Percentiles rank a stretch among this genome's conserved stretches.
Conservation (phyloP, 2,888 invertebrate species). For the Pterobdella sp. region DNA sequence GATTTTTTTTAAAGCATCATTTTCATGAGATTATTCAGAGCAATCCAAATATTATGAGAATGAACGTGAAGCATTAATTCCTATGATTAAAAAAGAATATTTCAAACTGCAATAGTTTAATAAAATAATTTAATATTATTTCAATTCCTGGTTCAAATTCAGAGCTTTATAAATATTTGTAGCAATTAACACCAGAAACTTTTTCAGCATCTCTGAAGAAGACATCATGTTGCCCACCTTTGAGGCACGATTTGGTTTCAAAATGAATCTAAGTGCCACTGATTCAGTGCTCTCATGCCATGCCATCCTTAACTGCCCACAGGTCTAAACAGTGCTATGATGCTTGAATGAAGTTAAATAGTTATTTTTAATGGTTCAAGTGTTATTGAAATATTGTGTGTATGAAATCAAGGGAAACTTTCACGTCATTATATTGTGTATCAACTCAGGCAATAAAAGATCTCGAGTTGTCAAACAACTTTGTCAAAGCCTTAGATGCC, state of each 20-base stretch:
- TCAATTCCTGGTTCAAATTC: no score
- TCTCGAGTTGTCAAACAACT: slow-evolving; percentile 62
- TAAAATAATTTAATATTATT: no score
- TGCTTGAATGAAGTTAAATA: not conserved
- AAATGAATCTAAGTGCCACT: slow-evolving; percentile 69
- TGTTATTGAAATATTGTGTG: no score
- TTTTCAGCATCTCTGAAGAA: slow-evolving; percentile 43
- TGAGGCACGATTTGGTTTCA: slow-evolving; percentile 70
- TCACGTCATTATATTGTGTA: no score
- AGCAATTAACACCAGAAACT: no score
- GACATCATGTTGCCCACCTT: slow-evolving; percentile 59
- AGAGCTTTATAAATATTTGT: no score
- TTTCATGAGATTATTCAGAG: no score
- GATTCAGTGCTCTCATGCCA: slow-evolving; percentile 74
- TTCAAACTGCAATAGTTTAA: no score
- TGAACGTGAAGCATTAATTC: no score
- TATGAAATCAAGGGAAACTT: no score
- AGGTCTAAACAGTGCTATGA: slow-evolving; percentile 8
- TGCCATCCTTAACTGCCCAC: slow-evolving; percentile 68
- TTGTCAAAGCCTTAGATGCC: slow-evolving; percentile 65
- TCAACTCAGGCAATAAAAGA: slow-evolving; percentile 54
- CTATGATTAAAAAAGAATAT: no score
- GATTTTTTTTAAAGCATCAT: slow-evolving; percentile 2
- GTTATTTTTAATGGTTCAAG: not conserved
- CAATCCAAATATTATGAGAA: no score